These are phyloP conservation scores for Drosophila longiperda DNA, from an alignment of 2,888 invertebrate species.

Conservation along the genomic window DNA sequence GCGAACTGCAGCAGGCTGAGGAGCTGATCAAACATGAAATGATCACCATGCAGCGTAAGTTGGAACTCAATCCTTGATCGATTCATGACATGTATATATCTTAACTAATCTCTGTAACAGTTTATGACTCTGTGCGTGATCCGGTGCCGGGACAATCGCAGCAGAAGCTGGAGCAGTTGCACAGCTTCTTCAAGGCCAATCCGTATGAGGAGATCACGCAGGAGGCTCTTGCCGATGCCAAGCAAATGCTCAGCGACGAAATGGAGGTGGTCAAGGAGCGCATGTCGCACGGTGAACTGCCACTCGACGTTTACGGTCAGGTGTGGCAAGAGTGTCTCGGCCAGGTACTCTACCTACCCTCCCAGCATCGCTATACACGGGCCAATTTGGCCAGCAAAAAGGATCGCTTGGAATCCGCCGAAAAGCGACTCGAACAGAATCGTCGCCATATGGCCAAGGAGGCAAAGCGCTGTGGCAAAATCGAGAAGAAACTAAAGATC, in stretches of 20 bases:
- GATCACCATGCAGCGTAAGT: conserved; percentile 93
- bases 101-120: conserved; percentile 13
- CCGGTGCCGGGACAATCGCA: conserved; percentile 86
- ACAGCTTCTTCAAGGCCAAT: conserved; percentile 93
- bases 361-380: conserved; percentile 96
- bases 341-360: conserved; percentile 96
- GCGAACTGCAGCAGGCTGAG: conserved; percentile 96
- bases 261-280: conserved; percentile 96
- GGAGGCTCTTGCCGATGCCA: conserved; percentile 89
- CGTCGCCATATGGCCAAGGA: conserved; percentile 98
- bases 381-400: conserved; percentile 98
- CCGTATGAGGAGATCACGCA: conserved; percentile 91
- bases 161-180: conserved; percentile 87
- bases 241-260: conserved; percentile 90
- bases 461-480: conserved; percentile 97
- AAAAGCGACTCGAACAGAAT: conserved; percentile 96
- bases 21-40: conserved; percentile 98
- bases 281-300: conserved; percentile 98
- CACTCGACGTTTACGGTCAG: conserved; percentile 95
- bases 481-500: conserved; percentile 98
- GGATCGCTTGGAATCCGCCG: conserved; percentile 96
- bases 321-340: conserved; percentile 99
- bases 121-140: conserved; percentile 94
- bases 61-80: too few species aligned
- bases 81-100: neutral